A percentile compares a stretch with the other conserved stretches of the same genome.
Evolutionary conservation across 1,140 invertebrate genomes (phyloP).

Genomic region (Teleogryllus occipitalis): DNA sequence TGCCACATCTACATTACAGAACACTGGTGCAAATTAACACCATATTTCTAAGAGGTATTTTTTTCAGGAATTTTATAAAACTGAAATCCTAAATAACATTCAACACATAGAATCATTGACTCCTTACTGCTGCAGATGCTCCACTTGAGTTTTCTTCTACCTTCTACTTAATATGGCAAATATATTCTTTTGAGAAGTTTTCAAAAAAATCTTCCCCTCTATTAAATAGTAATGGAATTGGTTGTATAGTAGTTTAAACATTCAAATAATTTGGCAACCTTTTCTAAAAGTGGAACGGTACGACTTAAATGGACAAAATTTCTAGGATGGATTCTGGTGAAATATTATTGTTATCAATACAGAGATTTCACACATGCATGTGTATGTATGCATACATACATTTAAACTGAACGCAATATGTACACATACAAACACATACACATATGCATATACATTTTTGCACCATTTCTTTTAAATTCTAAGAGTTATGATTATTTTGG

Average conservation of each 20-base stretch:
- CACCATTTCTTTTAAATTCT: slow-evolving; percentile 6
- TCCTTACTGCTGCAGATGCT: neutral
- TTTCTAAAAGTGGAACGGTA: slow-evolving; percentile 21
- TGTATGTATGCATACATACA: neutral
- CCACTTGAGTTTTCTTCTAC: neutral
- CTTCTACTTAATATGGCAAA: slow-evolving; percentile 17
- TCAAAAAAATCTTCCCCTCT: slow-evolving; percentile 14
- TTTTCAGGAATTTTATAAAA: neutral
- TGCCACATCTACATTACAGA: slow-evolving; percentile 7
- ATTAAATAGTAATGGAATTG: slow-evolving; percentile 17
- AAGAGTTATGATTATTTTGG: slow-evolving; percentile 13
- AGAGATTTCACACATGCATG: neutral
- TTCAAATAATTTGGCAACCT: slow-evolving; percentile 8
- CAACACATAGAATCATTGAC: neutral
- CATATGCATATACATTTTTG: neutral
- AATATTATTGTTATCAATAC: slow-evolving; percentile 16
- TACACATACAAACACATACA: neutral
- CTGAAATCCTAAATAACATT: slow-evolving; percentile 8
- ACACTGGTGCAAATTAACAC: neutral
- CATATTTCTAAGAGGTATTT: neutral
- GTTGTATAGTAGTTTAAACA: slow-evolving; percentile 8
- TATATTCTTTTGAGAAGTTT: slow-evolving; percentile 16
- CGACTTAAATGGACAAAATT: slow-evolving; percentile 17
- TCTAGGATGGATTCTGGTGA: slow-evolving; percentile 21
- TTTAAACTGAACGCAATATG: neutral